Percentiles rank a stretch among this genome's conserved stretches.
These are phyloP conservation scores for Penaeus indicus DNA, from an alignment of 1,140 invertebrate species.

Conservation along the genomic window DNA sequence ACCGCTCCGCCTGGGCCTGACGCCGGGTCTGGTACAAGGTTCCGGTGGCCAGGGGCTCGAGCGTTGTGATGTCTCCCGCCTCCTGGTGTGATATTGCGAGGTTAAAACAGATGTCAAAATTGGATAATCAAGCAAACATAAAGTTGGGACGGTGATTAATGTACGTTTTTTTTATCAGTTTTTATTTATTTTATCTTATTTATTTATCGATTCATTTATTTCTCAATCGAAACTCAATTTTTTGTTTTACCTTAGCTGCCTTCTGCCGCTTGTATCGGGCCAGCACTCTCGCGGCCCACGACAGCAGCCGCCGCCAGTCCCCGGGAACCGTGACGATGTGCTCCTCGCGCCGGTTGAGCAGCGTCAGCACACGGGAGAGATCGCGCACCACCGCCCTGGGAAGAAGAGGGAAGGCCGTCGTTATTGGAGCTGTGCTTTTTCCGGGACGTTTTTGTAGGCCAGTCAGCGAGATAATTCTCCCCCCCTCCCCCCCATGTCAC, in stretches of 20 bases:
- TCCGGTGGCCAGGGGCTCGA: conserved; percentile 26
- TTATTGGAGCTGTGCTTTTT: no score
- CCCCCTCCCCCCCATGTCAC: background rate
- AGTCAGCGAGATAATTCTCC: background rate
- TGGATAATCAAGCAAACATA: background rate
- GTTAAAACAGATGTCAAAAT: background rate
- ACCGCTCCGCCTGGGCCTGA: conserved; percentile 58
- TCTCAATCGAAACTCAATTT: background rate
- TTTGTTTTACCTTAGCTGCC: conserved; percentile 68
- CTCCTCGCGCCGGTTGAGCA: conserved; percentile 79
- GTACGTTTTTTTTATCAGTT: no score
- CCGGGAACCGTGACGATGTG: conserved; percentile 79
- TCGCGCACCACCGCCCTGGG: conserved; percentile 81
- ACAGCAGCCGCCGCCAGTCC: conserved; percentile 82
- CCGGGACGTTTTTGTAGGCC: background rate
- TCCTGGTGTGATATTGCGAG: conserved; percentile 2
- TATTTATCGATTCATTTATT: no score
- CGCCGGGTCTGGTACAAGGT: conserved; percentile 59
- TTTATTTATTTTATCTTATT: no score
- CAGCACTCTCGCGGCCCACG: conserved; percentile 81
- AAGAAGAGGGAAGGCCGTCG: conserved; percentile 46
- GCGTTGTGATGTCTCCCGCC: conserved; percentile 32
- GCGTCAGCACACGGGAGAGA: conserved; percentile 80
- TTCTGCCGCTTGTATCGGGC: conserved; percentile 80
- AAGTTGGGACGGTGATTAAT: background rate